Conservation (phyloP, 2,113 vertebrate species). For the Phodopus roborovskii region DNA sequence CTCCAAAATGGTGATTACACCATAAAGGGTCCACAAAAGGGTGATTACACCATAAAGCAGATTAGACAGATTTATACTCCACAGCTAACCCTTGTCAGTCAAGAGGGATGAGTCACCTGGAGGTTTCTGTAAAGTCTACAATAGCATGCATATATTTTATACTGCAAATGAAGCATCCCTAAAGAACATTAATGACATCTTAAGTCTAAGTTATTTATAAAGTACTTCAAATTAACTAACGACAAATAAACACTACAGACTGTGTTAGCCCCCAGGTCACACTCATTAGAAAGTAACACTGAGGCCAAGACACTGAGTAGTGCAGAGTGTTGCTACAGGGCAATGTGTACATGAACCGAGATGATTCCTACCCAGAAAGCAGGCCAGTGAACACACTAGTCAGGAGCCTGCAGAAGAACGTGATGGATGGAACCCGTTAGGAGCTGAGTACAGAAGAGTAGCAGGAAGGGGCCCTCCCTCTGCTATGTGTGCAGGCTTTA, state of each 20-base stretch:
- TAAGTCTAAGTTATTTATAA: neutral
- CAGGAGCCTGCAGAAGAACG: neutral
- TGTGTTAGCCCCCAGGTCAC: neutral
- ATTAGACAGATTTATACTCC: neutral
- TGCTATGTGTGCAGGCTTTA: neutral
- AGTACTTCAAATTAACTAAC: constrained; percentile 21
- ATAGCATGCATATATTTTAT: neutral
- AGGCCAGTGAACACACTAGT: neutral
- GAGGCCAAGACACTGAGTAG: neutral
- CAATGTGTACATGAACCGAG: neutral
- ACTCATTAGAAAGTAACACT: neutral
- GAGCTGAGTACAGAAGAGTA: neutral
- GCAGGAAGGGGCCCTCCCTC: neutral
- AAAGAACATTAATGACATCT: neutral
- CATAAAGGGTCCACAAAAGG: neutral
- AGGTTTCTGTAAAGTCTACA: neutral
- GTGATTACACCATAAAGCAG: neutral
- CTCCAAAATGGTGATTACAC: neutral
- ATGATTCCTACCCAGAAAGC: neutral
- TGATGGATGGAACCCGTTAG: neutral
- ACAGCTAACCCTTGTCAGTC: neutral
- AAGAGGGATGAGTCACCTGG: neutral
- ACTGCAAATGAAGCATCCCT: neutral
- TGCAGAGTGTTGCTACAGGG: accelerated
- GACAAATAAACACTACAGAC: neutral